Conservation (phyloP, 1,140 invertebrate species). For the Cydia strobilella region DNA sequence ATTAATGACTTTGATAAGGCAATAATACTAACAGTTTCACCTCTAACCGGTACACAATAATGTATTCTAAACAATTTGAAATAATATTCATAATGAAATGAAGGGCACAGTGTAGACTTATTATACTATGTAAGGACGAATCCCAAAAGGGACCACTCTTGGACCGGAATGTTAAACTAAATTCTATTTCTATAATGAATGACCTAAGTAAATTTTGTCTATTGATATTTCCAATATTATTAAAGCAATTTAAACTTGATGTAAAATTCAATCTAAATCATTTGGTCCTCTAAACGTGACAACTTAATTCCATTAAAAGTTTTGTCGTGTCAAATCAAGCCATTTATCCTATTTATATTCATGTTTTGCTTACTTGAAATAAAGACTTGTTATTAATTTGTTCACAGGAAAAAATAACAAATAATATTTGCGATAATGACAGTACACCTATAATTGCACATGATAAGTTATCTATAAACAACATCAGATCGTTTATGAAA, state of each 20-base stretch:
- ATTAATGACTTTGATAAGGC: neutral
- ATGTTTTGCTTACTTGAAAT: too few relatives aligned
- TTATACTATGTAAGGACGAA: neutral
- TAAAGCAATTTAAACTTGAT: too few relatives aligned
- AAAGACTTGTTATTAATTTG: too few relatives aligned
- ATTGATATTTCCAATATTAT: neutral
- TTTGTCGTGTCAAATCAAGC: too few relatives aligned
- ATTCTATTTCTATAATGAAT: neutral
- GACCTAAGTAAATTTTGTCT: slow-evolving; percentile 10
- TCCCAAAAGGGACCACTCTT: neutral
- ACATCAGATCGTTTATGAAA: neutral
- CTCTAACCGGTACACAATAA: neutral
- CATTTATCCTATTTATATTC: too few relatives aligned
- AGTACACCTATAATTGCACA: slow-evolving; percentile 6
- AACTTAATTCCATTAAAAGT: too few relatives aligned
- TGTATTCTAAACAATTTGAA: neutral
- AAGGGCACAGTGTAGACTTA: neutral
- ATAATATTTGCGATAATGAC: neutral
- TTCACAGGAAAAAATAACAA: too few relatives aligned
- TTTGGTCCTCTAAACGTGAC: too few relatives aligned
- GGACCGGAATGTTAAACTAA: slow-evolving; percentile 18
- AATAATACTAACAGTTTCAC: neutral
- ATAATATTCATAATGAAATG: neutral
- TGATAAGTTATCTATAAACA: neutral
- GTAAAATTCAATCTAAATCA: too few relatives aligned